Evolutionary conservation across 2,797 vertebrate species (phyloP), one percentile per base, ranked within the genome.

Genomic region (Glyptemys insculpta): DNA sequence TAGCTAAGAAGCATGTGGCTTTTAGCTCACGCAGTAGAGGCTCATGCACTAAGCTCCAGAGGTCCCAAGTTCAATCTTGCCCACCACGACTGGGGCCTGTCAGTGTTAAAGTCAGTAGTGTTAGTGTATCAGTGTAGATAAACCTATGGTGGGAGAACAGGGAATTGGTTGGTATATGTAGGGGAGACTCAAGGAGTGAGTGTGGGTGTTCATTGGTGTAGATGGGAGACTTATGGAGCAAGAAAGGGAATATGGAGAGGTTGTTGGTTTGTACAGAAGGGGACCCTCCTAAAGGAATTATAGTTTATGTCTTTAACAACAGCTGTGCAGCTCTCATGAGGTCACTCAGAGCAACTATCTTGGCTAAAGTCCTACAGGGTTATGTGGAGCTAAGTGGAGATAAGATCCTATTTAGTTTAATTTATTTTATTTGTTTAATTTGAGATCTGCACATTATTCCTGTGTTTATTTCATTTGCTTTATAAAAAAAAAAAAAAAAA

Each of bases 1-100:
- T 54, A 10, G 21, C 54, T 54, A 54, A 4, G 0, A 10, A 2
- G 3, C 23, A 54, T 1, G 9, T 25, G 21, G 53, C 8, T 25
- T 23, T 54, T 25, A 4, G 21, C 9, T 25, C 54, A 54, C 9
- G 19, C 53, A 53, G 19, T 8, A 53, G 19, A 53, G 53, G 53
- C 19, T 53, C 53, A 8, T 54, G 54, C 9, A 25, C 21, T 54
- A 19, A 19, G 16, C 52, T 53, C 52, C 52, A 19, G 4, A 54
- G 54, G 21, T 54, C 54, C 23, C 9, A 54, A 8, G 19, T 54
- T 54, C 3, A 21, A 23, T 54, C 53, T 3, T 21, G 21, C 21
- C 21, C 8, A 8, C 53, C 21, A 25, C 9, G 4, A 9, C 54
- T 23, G 54, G 54, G 21, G 54, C 21, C 54, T 54, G 54, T 54